Base-by-base conservation (phyloP, 2,113 vertebrate species). In the Dromas ardeola region DNA sequence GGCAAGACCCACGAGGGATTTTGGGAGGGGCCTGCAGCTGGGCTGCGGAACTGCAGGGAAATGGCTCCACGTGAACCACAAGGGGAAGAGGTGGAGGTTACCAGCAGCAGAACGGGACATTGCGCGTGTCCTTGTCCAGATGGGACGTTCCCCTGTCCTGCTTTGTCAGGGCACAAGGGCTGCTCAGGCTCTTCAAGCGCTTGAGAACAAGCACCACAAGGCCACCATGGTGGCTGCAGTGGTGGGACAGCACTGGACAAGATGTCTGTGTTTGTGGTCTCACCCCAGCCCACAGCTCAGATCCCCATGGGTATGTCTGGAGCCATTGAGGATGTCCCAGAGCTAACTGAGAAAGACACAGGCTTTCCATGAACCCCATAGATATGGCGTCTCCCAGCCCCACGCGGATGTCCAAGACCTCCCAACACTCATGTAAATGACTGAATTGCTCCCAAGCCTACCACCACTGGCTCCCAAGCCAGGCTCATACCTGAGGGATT, bases 51-150 rank as follows among this genome's bases (percentile, higher is more conserved):
- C 13, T 2, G 1, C 42, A 20, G 9, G 11, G 53, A 69, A 18
- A 47, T 2, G 6, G 43, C 72, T 13, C 42, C 1, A 0, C 0
- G 4, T 45, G 42, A 66, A 66, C 20, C 30, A 66, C 4, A 6
- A 43, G 40, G 29, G 20, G 20, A 66, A 66, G n/a, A 36, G 21
- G 32, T 14, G 61, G 63, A 61, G 22, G 61, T 6, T 49, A 40
- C 6, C 1, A 1, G 42, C 38, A 85, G 15, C 30, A 16, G 42
- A 40, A 55, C 0, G 1, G 42, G 43, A 45, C 1, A 3, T 8
- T 6, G 8, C 0, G 1, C 1, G 0, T 20, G 32, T 53, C 38
- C 5, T 0, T 13, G 21, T 29, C 45, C 13, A 0, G 25, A 9
- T 7, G 62, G 63, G 55, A 49, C 0, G 2, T 15, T 58, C 30